A percentile compares a stretch with the other conserved stretches of the same genome.
These are phyloP conservation scores for Amphiduros pacificus DNA, from an alignment of 2,888 invertebrate species.

Conservation along the genomic window DNA sequence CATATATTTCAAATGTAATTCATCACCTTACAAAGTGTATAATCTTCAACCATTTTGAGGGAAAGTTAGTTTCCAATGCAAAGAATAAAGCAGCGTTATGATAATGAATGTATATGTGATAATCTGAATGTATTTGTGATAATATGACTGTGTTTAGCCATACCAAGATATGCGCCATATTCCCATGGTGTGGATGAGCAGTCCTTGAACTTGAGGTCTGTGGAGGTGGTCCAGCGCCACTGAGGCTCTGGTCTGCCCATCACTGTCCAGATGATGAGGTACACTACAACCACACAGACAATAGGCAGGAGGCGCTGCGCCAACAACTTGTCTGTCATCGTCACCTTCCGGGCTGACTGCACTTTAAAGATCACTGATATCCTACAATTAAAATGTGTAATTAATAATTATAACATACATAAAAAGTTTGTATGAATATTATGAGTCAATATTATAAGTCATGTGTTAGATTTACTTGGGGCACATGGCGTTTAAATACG, in stretches of 20 bases:
- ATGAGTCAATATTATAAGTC: too few relatives aligned
- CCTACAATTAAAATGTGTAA: slow-evolving; percentile 63
- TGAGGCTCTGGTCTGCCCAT: slow-evolving; percentile 32
- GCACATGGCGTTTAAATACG: too few relatives aligned
- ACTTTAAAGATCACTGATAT: slow-evolving; percentile 90
- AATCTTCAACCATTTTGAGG: background rate
- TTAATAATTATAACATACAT: too few relatives aligned
- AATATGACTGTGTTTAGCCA: too few relatives aligned
- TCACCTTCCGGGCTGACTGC: slow-evolving; percentile 89
- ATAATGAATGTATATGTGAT: too few relatives aligned
- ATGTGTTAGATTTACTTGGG: too few relatives aligned
- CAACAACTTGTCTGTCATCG: slow-evolving; percentile 87
- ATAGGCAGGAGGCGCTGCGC: slow-evolving; percentile 92
- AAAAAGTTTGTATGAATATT: too few relatives aligned
- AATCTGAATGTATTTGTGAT: too few relatives aligned
- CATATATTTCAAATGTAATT: too few relatives aligned
- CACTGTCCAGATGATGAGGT: slow-evolving; percentile 87
- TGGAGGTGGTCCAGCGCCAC: slow-evolving; percentile 59
- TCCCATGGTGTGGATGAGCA: slow-evolving; percentile 95
- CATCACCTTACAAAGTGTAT: background rate
- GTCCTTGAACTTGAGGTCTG: slow-evolving; percentile 81
- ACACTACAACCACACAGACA: slow-evolving; percentile 83
- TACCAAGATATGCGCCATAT: slow-evolving; percentile 86
- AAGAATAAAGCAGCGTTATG: too few relatives aligned
- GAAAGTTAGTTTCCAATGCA: too few relatives aligned